phyloP scores from a whole-genome alignment of 1,140 invertebrate species.

The Drosophila paulistorum region DNA sequence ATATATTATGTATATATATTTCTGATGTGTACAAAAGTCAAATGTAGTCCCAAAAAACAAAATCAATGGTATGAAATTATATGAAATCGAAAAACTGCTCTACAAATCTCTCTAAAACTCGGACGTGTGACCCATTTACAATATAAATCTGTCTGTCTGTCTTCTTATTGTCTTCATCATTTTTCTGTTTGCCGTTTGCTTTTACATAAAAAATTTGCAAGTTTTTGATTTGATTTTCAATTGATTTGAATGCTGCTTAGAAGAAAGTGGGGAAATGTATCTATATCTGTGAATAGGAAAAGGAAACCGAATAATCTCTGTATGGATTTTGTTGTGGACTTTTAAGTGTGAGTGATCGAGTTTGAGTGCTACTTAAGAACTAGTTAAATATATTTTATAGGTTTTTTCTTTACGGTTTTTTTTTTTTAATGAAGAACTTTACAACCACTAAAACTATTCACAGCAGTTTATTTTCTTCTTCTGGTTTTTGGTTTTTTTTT shows the following conservation, averaged over 20 bases:
- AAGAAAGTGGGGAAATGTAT: conserved; percentile 19
- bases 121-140: conserved; percentile 46
- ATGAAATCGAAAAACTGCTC: conserved; percentile 28
- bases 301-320: conserved; percentile 62
- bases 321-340: conserved; percentile 15
- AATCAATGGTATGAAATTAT: conserved; percentile 23
- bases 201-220: conserved; percentile 42
- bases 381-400: conserved; percentile 70
- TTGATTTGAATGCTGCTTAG: conserved; percentile 22
- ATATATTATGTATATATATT: conserved; percentile 36
- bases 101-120: conserved; percentile 42
- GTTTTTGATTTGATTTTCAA: conserved; percentile 59
- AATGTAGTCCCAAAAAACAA: conserved; percentile 37
- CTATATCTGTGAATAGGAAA: neutral
- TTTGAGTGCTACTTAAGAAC: conserved; percentile 64
- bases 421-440: conserved; percentile 68
- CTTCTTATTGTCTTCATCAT: conserved; percentile 74
- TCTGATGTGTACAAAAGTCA: conserved; percentile 41
- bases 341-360: conserved; percentile 37
- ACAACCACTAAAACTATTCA: conserved; percentile 82
- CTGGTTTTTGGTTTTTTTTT: conserved; percentile 52
- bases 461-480: conserved; percentile 69
- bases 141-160: conserved; percentile 44
- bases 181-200: conserved; percentile 39
- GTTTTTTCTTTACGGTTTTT: conserved; percentile 42